phyloP scores from a whole-genome alignment of 1,140 invertebrate genomes.

The Drosophila parvula region DNA sequence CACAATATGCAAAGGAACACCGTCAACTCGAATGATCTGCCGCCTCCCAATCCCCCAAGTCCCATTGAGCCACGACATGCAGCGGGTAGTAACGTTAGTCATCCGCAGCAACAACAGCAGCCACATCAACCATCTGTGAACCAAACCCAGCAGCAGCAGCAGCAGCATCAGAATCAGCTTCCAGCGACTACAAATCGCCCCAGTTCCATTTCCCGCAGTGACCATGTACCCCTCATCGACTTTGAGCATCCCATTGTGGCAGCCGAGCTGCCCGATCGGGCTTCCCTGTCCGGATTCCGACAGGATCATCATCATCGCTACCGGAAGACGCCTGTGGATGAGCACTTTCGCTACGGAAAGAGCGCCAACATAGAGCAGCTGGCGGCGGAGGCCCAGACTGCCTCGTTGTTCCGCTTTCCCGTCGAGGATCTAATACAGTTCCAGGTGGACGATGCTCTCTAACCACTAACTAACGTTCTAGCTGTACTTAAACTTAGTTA shows the following conservation, averaged over 20 bases:
- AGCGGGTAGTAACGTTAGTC: constrained; percentile 7
- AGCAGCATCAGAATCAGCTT: constrained; percentile 26
- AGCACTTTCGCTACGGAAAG: constrained; percentile 60
- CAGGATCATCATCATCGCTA: constrained; percentile 26
- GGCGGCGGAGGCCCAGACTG: constrained; percentile 75
- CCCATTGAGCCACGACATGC: constrained; percentile 71
- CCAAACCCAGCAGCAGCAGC: constrained; percentile 28
- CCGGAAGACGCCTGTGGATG: constrained; percentile 28
- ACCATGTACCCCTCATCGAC: constrained; percentile 69
- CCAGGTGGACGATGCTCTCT: constrained; percentile 79
- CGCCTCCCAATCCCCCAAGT: constrained; percentile 61
- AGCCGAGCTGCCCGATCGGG: constrained; percentile 52
- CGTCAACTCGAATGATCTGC: constrained; percentile 47
- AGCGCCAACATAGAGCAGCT: constrained; percentile 71
- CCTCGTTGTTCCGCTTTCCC: constrained; percentile 78
- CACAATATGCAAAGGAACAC: constrained; percentile 54
- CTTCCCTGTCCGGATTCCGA: constrained; percentile 43
- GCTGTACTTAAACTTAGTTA: constrained; percentile 36
- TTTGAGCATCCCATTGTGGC: constrained; percentile 82
- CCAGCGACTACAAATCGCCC: constrained; percentile 47
- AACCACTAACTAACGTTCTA: constrained; percentile 31
- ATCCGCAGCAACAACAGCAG: constrained; percentile 21
- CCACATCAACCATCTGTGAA: constrained; percentile 5
- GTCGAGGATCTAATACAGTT: constrained; percentile 82
- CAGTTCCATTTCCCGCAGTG: constrained; percentile 73